Evolutionary conservation across 1,140 invertebrate genomes (phyloP).

Genomic region (Cataglyphis hispanica): DNA sequence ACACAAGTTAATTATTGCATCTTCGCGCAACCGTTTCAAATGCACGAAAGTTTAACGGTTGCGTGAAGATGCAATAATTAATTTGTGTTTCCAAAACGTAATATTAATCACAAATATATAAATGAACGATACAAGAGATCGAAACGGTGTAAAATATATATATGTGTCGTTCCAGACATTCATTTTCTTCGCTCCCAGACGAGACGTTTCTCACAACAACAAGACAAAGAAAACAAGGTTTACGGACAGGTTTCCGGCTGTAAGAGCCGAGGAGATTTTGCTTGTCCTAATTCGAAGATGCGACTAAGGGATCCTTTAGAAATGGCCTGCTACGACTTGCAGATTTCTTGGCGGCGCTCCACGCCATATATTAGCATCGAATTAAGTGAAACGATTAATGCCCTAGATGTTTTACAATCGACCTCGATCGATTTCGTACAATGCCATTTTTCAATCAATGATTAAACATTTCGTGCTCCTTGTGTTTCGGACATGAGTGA

Average conservation of each 20-base stretch:
- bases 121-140: neutral
- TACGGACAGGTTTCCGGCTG: conserved; percentile 14
- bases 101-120: conserved; percentile 41
- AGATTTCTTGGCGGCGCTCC: conserved; percentile 53
- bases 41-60: conserved; percentile 17
- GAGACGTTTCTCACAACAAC: neutral
- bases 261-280: conserved; percentile 29
- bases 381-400: conserved; percentile 56
- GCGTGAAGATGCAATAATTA: neutral
- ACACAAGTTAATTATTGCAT: conserved; percentile 3
- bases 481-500: neutral
- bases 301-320: conserved; percentile 18
- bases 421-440: neutral
- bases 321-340: conserved; percentile 61
- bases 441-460: neutral
- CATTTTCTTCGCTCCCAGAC: conserved; percentile 39
- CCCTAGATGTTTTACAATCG: neutral
- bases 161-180: conserved; percentile 30
- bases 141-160: neutral
- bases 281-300: conserved; percentile 23
- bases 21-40: neutral
- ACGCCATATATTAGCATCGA: conserved; percentile 61
- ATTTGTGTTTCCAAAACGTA: neutral
- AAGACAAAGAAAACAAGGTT: conserved; percentile 38
- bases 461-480: neutral